phyloP scores from a whole-genome alignment of 2,113 vertebrate genomes.

The Scatophagus argus region DNA sequence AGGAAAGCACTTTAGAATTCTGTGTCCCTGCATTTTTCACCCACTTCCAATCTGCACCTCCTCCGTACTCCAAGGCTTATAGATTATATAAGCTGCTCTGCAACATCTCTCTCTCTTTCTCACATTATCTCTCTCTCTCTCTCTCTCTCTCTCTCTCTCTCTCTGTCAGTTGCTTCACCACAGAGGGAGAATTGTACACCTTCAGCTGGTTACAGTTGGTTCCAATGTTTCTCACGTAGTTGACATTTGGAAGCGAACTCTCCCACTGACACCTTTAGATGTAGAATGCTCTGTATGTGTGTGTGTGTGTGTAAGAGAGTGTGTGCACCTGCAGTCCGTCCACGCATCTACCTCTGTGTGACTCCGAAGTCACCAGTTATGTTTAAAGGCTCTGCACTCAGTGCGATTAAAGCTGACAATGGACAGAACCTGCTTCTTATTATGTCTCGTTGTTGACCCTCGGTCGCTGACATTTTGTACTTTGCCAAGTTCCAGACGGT shows the following conservation, averaged over 20 bases:
- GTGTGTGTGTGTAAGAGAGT: not conserved
- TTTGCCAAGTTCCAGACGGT: not conserved
- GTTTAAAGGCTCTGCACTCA: slow-evolving; percentile 76
- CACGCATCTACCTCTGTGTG: slow-evolving; percentile 62
- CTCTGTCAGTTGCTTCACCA: slow-evolving; percentile 7
- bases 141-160: not conserved
- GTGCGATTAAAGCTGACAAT: slow-evolving; percentile 74
- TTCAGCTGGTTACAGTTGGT: slow-evolving; percentile 55
- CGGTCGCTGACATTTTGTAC: slow-evolving; percentile 70
- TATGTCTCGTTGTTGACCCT: slow-evolving; percentile 64
- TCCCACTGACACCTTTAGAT: slow-evolving; percentile 79
- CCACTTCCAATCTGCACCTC: not conserved
- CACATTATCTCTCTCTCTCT: not conserved
- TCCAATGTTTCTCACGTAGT: slow-evolving; percentile 82
- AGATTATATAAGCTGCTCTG: not conserved
- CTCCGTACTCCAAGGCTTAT: not conserved
- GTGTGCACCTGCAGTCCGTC: slow-evolving; percentile 49
- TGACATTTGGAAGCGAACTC: slow-evolving; percentile 83
- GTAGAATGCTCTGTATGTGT: slow-evolving; percentile 64
- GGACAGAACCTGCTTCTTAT: slow-evolving; percentile 52
- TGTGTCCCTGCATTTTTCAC: slow-evolving; percentile 13
- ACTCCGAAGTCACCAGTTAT: slow-evolving; percentile 76
- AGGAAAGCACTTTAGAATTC: slow-evolving; percentile 9
- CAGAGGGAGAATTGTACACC: slow-evolving; percentile 38
- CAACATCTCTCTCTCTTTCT: not conserved